These are phyloP conservation scores for Rosalia funebris DNA, from an alignment of 2,888 invertebrate genomes.

Conservation along the genomic window DNA sequence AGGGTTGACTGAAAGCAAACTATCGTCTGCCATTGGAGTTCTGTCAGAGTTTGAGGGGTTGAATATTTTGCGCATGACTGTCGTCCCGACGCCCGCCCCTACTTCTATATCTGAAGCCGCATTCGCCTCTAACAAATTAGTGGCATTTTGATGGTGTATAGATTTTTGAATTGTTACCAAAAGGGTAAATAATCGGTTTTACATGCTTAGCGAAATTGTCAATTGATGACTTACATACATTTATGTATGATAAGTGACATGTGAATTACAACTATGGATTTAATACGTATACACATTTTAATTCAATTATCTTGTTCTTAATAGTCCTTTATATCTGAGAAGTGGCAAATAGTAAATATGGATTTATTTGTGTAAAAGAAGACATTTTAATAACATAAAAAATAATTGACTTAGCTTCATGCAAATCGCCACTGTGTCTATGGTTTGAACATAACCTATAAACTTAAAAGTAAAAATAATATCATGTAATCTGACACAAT, in stretches of 20 bases:
- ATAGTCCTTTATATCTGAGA: too few species aligned
- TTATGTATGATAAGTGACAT: constrained; percentile 17
- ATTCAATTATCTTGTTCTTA: too few species aligned
- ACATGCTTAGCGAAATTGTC: constrained; percentile 31
- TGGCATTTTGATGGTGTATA: constrained; percentile 64
- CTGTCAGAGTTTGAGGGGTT: constrained; percentile 52
- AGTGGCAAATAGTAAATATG: too few species aligned
- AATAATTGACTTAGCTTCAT: too few species aligned
- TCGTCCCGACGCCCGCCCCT: constrained; percentile 60
- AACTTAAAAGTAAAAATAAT: too few species aligned
- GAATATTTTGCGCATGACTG: constrained; percentile 51
- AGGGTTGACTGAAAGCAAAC: constrained; percentile 58
- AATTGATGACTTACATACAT: constrained; percentile 38
- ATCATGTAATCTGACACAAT: too few species aligned
- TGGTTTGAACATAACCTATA: too few species aligned
- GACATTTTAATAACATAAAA: too few species aligned
- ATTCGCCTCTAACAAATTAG: constrained; percentile 64
- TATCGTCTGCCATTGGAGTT: constrained; percentile 63
- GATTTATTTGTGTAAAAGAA: too few species aligned
- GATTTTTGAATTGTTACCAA: constrained; percentile 64
- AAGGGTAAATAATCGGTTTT: constrained; percentile 47
- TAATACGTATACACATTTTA: neutral
- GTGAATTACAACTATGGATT: neutral
- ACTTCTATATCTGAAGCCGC: constrained; percentile 58
- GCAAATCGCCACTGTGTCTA: too few species aligned